Evolutionary conservation across 2,888 invertebrate genomes (phyloP), one percentile per base, ranked within the genome.

Genomic region (Diloba caeruleocephala): DNA sequence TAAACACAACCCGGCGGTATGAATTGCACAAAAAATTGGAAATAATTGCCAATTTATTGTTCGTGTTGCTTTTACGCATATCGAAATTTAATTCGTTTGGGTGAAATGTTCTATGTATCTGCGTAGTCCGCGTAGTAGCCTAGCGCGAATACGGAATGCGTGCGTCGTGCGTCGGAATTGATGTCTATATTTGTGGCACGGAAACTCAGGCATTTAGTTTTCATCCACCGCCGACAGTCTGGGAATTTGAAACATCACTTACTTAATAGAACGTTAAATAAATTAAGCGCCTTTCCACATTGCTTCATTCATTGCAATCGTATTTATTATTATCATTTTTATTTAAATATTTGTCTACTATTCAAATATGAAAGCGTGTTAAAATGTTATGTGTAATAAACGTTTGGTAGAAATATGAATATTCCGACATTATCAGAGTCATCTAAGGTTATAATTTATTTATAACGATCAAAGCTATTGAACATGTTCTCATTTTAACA

Each of bases 1-100:
- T 92, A 92, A 93, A 92, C 92, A 92, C 88, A 88, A 87, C 78
- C 84, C 87, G 88, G 87, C 89, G 86, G 88, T 91, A 92, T 92
- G 88, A 90, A 90, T 88, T 87, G 90, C 89, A 85, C 87, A 89
- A 91, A 91, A 90, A 92, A 89, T 82, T 85, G 75, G 76, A 86
- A 86, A 90, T 90, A 92, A 90, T 92, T 92, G 91, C 86, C 88
- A 87, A 85, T 86, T 85, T 84, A 84, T 85, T 85, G 81, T 83
- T 78, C 70, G 67, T 78, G 74, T 78, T 78, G 79, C 79, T 80
- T 84, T 84, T 79, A 79, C 74, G 75, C 75, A 74, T 75, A 76
- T 79, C 71, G 74, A 81, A 78, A 84, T 84, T 82, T 80, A 81
- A 85, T 84, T 79, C 69, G 31, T 44, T 61, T 46, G 51, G 14